Conservation (phyloP, 1,140 invertebrate genomes). For the Listronotus bonariensis region DNA sequence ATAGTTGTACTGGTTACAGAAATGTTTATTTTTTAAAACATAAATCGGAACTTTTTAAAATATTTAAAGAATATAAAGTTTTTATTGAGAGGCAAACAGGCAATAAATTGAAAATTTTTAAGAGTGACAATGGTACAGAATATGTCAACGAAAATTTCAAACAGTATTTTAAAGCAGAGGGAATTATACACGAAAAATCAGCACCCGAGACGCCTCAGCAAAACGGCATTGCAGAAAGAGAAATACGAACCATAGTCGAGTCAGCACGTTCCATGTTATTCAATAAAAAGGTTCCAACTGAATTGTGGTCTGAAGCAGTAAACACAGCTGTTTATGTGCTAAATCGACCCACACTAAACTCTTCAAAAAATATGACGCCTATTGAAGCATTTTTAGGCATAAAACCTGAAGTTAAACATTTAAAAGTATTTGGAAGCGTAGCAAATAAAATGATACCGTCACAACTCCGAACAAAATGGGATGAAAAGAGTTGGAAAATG, state of each 20-base stretch:
- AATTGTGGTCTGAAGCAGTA: conserved; percentile 55
- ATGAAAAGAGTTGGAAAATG: conserved; percentile 48
- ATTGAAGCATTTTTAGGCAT: conserved; percentile 40
- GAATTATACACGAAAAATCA: conserved; percentile 35
- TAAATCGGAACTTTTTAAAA: too few species aligned
- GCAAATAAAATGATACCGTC: conserved; percentile 53
- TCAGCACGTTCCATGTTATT: conserved; percentile 50
- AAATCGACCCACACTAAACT: conserved; percentile 45
- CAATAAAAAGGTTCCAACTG: conserved; percentile 42
- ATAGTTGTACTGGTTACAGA: conserved; percentile 32
- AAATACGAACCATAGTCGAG: conserved; percentile 52
- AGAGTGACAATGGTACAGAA: conserved; percentile 53
- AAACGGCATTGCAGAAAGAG: conserved; percentile 54
- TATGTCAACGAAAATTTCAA: too few species aligned
- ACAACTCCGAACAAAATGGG: conserved; percentile 51
- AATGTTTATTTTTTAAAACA: conserved; percentile 43
- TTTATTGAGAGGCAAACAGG: conserved; percentile 46
- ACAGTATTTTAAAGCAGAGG: too few species aligned
- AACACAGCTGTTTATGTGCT: too few species aligned
- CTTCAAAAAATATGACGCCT: background rate
- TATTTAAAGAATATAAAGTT: conserved; percentile 44
- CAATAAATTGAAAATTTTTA: conserved; percentile 48
- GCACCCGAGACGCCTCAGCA: conserved; percentile 50
- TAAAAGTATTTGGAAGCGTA: conserved; percentile 55
- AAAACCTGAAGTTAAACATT: conserved; percentile 56